Conservation (phyloP, 1,140 invertebrate genomes). For the Microplitis demolitor region DNA sequence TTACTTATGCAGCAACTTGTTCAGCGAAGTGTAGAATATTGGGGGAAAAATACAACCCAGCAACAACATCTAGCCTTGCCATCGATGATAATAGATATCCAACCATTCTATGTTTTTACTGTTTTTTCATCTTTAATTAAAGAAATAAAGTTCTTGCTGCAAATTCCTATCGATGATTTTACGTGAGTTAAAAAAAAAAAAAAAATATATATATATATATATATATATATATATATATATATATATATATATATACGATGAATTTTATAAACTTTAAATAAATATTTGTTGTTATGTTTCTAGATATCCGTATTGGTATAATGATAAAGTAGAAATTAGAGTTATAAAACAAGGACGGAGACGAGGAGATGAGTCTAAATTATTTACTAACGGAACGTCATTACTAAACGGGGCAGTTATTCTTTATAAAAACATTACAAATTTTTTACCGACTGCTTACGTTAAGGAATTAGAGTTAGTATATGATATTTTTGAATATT, state of each 20-base stretch:
- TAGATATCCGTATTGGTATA: conserved; percentile 60
- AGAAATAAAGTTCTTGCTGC: conserved; percentile 33
- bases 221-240: too few species aligned
- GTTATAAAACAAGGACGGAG: conserved; percentile 21
- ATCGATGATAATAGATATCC: conserved; percentile 47
- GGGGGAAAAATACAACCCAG: conserved; percentile 37
- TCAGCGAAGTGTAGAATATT: conserved; percentile 45
- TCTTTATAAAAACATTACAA: conserved; percentile 62
- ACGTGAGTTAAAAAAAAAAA: conserved; percentile 40
- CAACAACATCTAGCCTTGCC: conserved; percentile 38
- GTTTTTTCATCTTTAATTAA: conserved; percentile 36
- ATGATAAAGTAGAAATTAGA: conserved; percentile 52
- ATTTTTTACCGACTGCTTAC: conserved; percentile 61
- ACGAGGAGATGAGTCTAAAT: conserved; percentile 10
- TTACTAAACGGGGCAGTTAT: conserved; percentile 54
- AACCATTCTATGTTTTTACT: conserved; percentile 38
- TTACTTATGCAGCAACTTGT: conserved; percentile 47
- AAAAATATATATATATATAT: background rate
- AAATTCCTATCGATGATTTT: conserved; percentile 48
- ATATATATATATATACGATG: too few species aligned
- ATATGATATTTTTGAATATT: conserved; percentile 12
- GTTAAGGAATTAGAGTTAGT: conserved; percentile 63
- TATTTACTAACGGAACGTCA: conserved; percentile 34
- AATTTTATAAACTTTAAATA: conserved; percentile 9
- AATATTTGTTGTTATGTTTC: conserved; percentile 3